Percentiles rank a stretch among this genome's conserved stretches.
Conservation (phyloP, 30 jellyfish, hydroid and myxozoan species). For the Turritopsis dohrnii region DNA sequence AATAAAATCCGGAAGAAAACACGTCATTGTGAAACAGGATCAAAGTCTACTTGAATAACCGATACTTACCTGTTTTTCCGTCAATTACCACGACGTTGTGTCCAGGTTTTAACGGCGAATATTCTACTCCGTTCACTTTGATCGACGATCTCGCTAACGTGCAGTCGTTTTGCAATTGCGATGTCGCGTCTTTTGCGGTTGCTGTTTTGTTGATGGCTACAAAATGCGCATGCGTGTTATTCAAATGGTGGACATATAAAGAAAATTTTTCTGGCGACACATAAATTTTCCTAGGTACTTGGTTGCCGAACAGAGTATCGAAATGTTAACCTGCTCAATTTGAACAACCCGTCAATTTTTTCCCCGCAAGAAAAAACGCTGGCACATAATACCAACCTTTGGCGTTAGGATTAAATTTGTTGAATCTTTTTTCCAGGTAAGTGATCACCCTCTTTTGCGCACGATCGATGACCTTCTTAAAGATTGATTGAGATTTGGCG, state of each 20-base stretch:
- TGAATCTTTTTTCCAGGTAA: background rate
- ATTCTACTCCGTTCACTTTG: slow-evolving; percentile 71
- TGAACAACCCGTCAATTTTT: too few relatives aligned
- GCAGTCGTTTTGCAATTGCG: slow-evolving; percentile 40
- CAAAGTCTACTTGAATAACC: background rate
- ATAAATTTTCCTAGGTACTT: too few relatives aligned
- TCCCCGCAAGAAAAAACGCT: too few relatives aligned
- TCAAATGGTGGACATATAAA: background rate
- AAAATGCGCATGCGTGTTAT: background rate
- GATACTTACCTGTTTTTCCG: slow-evolving; percentile 45
- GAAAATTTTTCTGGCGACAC: too few relatives aligned
- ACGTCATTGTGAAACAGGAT: too few relatives aligned
- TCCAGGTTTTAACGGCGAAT: slow-evolving; percentile 47
- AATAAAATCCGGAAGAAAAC: too few relatives aligned
- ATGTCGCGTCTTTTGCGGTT: background rate
- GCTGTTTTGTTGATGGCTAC: background rate
- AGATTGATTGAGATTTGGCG: background rate
- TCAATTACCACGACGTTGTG: slow-evolving; percentile 67
- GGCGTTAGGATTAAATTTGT: background rate
- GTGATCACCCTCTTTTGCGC: background rate
- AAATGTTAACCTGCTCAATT: too few relatives aligned
- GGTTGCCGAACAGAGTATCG: too few relatives aligned
- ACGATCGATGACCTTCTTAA: background rate
- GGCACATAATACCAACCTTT: too few relatives aligned
- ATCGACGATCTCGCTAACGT: slow-evolving; percentile 65